These are phyloP conservation scores for Camptogramma bilineatum DNA, from an alignment of 2,888 invertebrate genomes.

Conservation along the genomic window DNA sequence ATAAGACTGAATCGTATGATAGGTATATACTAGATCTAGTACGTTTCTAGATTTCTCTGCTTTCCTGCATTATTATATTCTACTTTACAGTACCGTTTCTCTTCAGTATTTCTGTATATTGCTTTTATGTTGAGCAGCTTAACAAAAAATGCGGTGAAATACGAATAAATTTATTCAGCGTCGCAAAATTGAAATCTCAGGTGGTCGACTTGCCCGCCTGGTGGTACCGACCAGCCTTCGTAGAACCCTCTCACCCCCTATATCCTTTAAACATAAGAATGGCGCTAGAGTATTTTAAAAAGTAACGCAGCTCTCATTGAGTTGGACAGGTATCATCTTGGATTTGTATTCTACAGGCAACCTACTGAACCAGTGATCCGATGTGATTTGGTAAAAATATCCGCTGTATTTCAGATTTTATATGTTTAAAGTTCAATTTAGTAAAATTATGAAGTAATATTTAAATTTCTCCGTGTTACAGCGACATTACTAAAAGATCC, in stretches of 20 bases:
- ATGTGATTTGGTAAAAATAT: constrained; percentile 68
- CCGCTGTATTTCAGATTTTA: constrained; percentile 49
- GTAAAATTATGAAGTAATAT: not conserved
- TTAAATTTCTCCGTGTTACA: not conserved
- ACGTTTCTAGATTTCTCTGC: not conserved
- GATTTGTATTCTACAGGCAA: constrained; percentile 74
- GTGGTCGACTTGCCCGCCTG: constrained; percentile 67
- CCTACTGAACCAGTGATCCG: constrained; percentile 62
- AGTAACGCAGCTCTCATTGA: constrained; percentile 50
- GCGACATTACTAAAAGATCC: not conserved
- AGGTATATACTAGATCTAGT: not conserved
- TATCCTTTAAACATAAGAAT: constrained; percentile 45
- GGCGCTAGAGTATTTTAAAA: constrained; percentile 49
- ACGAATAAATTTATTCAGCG: constrained; percentile 79
- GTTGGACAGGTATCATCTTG: constrained; percentile 61
- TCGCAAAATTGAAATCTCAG: constrained; percentile 83
- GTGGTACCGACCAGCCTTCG: constrained; percentile 51
- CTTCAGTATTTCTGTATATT: constrained; percentile 49
- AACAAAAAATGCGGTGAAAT: constrained; percentile 67
- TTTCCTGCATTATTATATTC: constrained; percentile 21
- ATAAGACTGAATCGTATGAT: constrained; percentile 7
- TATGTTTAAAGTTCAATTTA: constrained; percentile 30
- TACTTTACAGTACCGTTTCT: constrained; percentile 14
- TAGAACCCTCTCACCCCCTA: constrained; percentile 52
- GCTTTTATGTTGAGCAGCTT: constrained; percentile 59